Conservation (phyloP, 2,888 invertebrate species). For the Achlya flavicornis region DNA sequence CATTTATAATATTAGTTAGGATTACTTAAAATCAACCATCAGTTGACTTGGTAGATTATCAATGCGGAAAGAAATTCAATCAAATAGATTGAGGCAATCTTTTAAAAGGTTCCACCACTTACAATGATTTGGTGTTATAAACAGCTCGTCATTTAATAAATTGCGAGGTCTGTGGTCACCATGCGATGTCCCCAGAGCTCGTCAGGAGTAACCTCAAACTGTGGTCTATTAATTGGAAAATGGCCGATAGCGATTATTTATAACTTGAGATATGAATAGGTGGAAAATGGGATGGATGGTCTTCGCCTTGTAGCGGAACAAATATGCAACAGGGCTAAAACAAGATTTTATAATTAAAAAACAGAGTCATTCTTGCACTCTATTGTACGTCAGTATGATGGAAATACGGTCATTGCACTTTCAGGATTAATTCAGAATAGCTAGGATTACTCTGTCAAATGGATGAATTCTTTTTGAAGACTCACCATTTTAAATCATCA, state of each 20-base stretch:
- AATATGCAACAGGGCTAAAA: neutral
- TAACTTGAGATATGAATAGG: neutral
- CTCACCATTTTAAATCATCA: neutral
- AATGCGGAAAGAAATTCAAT: conserved; percentile 22
- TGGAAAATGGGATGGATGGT: too few species aligned
- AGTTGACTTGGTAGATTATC: neutral
- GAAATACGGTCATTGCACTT: neutral
- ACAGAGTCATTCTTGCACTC: neutral
- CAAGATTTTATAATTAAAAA: neutral
- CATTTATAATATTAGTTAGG: too few species aligned
- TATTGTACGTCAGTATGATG: neutral
- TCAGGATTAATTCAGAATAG: neutral
- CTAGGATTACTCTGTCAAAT: neutral
- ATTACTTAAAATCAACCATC: neutral
- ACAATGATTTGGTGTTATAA: conserved; percentile 25
- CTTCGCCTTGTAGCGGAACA: neutral
- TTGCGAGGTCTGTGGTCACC: conserved; percentile 4
- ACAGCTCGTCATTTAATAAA: conserved; percentile 15
- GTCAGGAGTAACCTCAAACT: conserved; percentile 2
- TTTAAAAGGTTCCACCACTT: conserved; percentile 32
- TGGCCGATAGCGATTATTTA: neutral
- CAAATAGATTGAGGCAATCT: conserved; percentile 33
- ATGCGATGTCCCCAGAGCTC: conserved; percentile 5
- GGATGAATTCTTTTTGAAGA: neutral
- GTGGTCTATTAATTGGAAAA: conserved; percentile 4